phyloP scores from a whole-genome alignment of 2,113 vertebrate species.

The Monopterus albus region DNA sequence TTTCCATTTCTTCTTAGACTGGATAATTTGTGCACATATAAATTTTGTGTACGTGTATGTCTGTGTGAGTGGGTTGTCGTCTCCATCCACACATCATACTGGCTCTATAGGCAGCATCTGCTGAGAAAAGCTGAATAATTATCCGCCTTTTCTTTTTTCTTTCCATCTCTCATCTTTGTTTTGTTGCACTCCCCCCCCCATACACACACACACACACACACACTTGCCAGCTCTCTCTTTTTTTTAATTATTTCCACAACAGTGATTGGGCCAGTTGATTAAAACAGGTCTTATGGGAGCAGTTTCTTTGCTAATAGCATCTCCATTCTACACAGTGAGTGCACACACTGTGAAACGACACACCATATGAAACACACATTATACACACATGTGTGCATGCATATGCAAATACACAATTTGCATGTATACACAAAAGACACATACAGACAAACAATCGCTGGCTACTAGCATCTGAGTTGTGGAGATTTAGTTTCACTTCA shows the following conservation, averaged over 20 bases:
- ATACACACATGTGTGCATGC: not conserved
- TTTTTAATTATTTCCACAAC: slow-evolving; percentile 74
- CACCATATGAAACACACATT: slow-evolving; percentile 17
- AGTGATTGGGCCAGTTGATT: slow-evolving; percentile 73
- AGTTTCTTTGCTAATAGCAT: slow-evolving; percentile 65
- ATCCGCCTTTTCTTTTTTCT: slow-evolving; percentile 17
- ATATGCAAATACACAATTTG: not conserved
- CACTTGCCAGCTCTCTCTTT: not conserved
- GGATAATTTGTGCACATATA: not conserved
- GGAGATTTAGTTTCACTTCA: not conserved
- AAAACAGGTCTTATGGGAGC: slow-evolving; percentile 73
- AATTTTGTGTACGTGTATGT: slow-evolving; percentile 1
- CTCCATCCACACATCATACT: slow-evolving; percentile 21
- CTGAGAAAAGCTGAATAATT: slow-evolving; percentile 52
- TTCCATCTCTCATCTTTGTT: slow-evolving; percentile 35
- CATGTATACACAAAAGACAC: slow-evolving; percentile 12
- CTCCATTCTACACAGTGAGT: slow-evolving; percentile 41
- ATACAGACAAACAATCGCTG: slow-evolving; percentile 38
- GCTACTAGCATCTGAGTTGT: slow-evolving; percentile 11
- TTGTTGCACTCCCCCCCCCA: slow-evolving; percentile 14
- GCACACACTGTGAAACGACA: slow-evolving; percentile 15
- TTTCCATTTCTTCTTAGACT: not conserved
- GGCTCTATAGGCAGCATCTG: slow-evolving; percentile 32
- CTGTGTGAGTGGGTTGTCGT: not conserved
- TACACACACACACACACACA: not conserved